phyloP scores from a whole-genome alignment of 1,140 invertebrate species.

The Brachystomella parvula region DNA sequence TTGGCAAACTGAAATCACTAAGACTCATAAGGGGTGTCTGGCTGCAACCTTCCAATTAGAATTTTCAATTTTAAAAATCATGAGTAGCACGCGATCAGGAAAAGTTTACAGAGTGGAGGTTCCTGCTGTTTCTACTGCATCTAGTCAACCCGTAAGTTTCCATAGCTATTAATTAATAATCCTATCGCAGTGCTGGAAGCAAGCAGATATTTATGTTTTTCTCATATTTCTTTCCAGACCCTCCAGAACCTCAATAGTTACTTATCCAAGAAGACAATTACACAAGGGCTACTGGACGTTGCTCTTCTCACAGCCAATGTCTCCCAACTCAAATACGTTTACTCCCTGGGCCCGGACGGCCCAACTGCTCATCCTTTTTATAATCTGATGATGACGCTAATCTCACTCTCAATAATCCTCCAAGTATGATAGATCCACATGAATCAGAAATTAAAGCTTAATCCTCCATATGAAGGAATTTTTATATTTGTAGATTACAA shows the following conservation, averaged over 20 bases:
- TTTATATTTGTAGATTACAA: conserved; percentile 6
- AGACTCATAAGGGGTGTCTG: not conserved
- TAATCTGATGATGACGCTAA: conserved; percentile 42
- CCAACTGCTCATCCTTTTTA: conserved; percentile 40
- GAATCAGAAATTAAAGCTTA: not conserved
- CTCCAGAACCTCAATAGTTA: conserved; percentile 22
- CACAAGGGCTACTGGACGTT: conserved; percentile 43
- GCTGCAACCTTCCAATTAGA: not conserved
- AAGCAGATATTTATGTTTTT: not conserved
- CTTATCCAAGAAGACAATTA: conserved; percentile 47
- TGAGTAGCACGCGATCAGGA: conserved; percentile 10
- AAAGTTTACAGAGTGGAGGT: conserved; percentile 5
- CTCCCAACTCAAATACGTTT: conserved; percentile 45
- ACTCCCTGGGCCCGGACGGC: conserved; percentile 38
- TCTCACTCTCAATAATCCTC: conserved; percentile 44
- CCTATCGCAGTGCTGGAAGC: not conserved
- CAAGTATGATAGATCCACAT: conserved; percentile 35
- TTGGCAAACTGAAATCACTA: not conserved
- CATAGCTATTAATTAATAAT: not conserved
- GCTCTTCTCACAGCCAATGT: conserved; percentile 47
- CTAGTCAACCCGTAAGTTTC: not conserved
- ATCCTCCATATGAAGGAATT: not conserved
- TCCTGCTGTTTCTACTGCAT: not conserved
- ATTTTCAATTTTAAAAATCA: not conserved
- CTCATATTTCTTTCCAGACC: not conserved